Evolutionary conservation across 2,888 invertebrate species (phyloP).

Genomic region (Choreutis nemorana): DNA sequence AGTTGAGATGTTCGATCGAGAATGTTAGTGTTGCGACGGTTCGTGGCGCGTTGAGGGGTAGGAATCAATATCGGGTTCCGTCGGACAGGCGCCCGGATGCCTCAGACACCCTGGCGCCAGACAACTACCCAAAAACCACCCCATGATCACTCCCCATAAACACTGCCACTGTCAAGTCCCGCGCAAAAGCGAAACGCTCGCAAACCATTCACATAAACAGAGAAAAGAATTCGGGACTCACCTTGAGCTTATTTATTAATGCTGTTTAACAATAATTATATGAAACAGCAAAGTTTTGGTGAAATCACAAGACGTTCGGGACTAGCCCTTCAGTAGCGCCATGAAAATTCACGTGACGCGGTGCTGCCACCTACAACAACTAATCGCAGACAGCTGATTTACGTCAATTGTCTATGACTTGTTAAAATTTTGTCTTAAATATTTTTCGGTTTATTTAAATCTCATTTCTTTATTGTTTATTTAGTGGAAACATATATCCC

Average conservation of each 20-base stretch:
- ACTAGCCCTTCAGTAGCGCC: constrained; percentile 64
- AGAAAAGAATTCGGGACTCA: constrained; percentile 32
- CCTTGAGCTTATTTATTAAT: constrained; percentile 51
- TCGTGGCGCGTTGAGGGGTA: constrained; percentile 20
- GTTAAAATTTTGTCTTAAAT: background rate
- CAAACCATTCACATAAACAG: constrained; percentile 15
- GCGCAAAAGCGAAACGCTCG: constrained; percentile 35
- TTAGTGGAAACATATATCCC: too few species aligned
- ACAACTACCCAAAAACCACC: constrained; percentile 35
- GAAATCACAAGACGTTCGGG: constrained; percentile 67
- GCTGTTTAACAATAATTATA: constrained; percentile 56
- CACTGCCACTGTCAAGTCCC: constrained; percentile 49
- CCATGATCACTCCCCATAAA: constrained; percentile 27
- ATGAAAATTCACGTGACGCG: constrained; percentile 72
- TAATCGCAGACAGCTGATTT: constrained; percentile 62
- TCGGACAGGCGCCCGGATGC: constrained; percentile 34
- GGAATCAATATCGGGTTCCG: constrained; percentile 42
- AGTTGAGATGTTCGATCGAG: constrained; percentile 4
- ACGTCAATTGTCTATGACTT: constrained; percentile 61
- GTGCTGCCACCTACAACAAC: constrained; percentile 66
- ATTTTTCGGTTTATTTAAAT: too few species aligned
- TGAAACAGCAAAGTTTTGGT: constrained; percentile 59
- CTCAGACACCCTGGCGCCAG: constrained; percentile 55
- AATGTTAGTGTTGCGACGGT: constrained; percentile 7
- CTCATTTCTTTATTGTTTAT: too few species aligned